phyloP scores from a whole-genome alignment of 2,797 vertebrate genomes.

The Emydoidea blandingii region DNA sequence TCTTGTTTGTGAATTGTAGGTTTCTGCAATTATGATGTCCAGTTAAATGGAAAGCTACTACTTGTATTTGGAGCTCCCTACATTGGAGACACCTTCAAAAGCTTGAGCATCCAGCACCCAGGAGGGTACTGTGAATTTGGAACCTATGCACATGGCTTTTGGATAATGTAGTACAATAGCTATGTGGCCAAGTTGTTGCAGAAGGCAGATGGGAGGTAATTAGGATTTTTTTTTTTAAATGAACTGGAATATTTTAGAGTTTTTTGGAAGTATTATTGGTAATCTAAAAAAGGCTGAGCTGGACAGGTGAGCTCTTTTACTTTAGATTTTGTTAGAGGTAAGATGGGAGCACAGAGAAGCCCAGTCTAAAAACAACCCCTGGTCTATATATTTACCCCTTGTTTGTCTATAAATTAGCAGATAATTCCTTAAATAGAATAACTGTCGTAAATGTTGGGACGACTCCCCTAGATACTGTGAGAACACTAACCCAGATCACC shows the following conservation, averaged over 20 bases:
- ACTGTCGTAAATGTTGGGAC: background rate
- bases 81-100: background rate
- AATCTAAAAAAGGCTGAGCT: background rate
- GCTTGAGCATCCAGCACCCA: background rate
- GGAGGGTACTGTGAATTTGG: background rate
- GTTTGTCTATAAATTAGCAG: background rate
- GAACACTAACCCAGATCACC: background rate
- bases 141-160: background rate
- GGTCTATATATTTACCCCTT: background rate
- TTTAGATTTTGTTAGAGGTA: background rate
- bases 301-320: background rate
- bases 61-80: background rate
- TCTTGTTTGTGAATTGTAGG: background rate
- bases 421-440: background rate
- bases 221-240: background rate
- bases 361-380: background rate
- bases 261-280: background rate
- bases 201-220: background rate
- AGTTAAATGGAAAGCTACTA: background rate
- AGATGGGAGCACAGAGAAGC: background rate
- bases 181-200: background rate
- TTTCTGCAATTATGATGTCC: background rate
- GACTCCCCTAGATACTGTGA: background rate
- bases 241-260: background rate
- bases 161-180: background rate